These are phyloP conservation scores for Melierax canorus DNA, from an alignment of 2,113 vertebrate species.

Conservation along the genomic window DNA sequence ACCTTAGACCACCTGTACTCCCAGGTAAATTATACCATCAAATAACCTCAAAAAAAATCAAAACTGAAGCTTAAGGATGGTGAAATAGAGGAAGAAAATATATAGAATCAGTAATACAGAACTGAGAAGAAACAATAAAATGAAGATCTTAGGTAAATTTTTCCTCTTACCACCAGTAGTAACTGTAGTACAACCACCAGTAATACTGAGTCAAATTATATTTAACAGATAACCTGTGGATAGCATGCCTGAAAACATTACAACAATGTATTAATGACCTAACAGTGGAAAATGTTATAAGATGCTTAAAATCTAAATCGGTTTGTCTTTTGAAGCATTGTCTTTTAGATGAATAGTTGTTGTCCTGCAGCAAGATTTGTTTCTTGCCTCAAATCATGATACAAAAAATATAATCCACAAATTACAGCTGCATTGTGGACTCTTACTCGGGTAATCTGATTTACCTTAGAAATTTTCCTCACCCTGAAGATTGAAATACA, in stretches of 20 bases:
- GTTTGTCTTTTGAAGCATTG: neutral
- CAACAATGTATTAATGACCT: neutral
- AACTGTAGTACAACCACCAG: neutral
- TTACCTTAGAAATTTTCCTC: neutral
- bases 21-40: neutral
- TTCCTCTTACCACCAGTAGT: neutral
- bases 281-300: neutral
- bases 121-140: neutral
- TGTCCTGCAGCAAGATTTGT: neutral
- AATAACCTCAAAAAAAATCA: neutral
- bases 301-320: neutral
- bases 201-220: neutral
- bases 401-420: neutral
- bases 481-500: neutral
- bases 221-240: neutral
- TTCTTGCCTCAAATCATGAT: neutral
- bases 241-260: neutral
- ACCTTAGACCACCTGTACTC: neutral
- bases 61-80: neutral
- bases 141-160: neutral
- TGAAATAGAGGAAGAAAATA: neutral
- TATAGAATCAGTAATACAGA: neutral
- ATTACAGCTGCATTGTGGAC: neutral
- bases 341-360: neutral
- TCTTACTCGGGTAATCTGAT: neutral